Evolutionary conservation across 2,888 invertebrate species (phyloP).

Genomic region (Calliphora vomitoria): DNA sequence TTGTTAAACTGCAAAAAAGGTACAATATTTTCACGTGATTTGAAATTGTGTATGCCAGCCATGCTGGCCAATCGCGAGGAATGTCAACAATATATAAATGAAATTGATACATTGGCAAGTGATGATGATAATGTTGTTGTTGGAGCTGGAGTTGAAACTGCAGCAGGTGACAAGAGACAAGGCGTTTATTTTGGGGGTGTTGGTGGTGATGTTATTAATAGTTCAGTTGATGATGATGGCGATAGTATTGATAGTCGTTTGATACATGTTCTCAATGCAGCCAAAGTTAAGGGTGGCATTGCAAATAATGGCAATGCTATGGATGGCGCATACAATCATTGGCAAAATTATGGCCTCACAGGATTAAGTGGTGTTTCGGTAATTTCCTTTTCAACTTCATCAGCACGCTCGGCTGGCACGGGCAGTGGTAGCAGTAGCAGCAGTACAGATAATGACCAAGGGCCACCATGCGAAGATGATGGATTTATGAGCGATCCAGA

Average conservation of each 20-base stretch:
- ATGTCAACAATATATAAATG: slow-evolving; percentile 86
- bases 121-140: slow-evolving; percentile 76
- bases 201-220: slow-evolving; percentile 71
- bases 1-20: slow-evolving; percentile 90
- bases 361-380: slow-evolving; percentile 83
- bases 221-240: slow-evolving; percentile 75
- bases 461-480: slow-evolving; percentile 86
- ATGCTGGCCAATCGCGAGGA: slow-evolving; percentile 88
- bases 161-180: slow-evolving; percentile 57
- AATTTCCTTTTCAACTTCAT: slow-evolving; percentile 83
- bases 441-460: slow-evolving; percentile 72
- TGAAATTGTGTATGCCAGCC: slow-evolving; percentile 89
- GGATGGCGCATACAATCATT: slow-evolving; percentile 76
- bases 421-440: slow-evolving; percentile 67
- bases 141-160: slow-evolving; percentile 24
- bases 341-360: slow-evolving; percentile 81
- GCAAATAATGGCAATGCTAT: slow-evolving; percentile 75
- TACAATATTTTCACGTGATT: slow-evolving; percentile 90
- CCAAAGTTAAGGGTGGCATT: slow-evolving; percentile 66
- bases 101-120: slow-evolving; percentile 78
- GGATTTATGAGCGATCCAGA: slow-evolving; percentile 89
- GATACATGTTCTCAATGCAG: slow-evolving; percentile 56
- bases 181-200: slow-evolving; percentile 71
- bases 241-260: slow-evolving; percentile 75
- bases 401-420: slow-evolving; percentile 78